These are phyloP conservation scores for Nibea coibor DNA, from an alignment of 2,113 vertebrate genomes.

Conservation along the genomic window DNA sequence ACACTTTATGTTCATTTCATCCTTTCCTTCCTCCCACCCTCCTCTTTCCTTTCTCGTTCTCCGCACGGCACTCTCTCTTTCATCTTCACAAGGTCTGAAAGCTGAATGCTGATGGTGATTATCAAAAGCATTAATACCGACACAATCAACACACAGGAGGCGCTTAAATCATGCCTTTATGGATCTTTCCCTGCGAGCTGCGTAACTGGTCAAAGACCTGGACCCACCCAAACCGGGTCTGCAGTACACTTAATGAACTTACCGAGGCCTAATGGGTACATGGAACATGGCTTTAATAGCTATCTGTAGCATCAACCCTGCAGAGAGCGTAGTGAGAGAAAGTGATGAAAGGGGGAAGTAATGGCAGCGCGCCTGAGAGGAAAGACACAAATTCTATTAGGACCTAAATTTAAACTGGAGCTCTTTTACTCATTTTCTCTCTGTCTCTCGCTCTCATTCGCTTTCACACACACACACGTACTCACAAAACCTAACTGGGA, in stretches of 20 bases:
- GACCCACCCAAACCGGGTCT: conserved; percentile 1
- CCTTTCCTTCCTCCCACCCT: neutral
- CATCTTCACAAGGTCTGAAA: conserved; percentile 42
- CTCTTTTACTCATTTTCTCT: conserved; percentile 54
- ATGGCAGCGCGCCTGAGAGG: conserved; percentile 61
- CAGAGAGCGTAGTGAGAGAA: conserved; percentile 42
- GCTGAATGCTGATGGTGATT: conserved; percentile 59
- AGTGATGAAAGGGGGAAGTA: conserved; percentile 69
- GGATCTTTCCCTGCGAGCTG: conserved; percentile 18
- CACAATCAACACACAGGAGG: conserved; percentile 36
- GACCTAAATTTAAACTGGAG: conserved; percentile 63
- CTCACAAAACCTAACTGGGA: neutral
- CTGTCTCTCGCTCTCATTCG: conserved; percentile 17
- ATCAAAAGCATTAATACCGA: conserved; percentile 52
- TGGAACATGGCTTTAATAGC: conserved; percentile 35
- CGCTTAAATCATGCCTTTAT: conserved; percentile 39
- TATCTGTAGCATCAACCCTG: conserved; percentile 54
- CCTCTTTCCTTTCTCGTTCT: conserved; percentile 19
- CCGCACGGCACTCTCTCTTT: conserved; percentile 11
- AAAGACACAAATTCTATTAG: conserved; percentile 71
- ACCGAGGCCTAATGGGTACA: conserved; percentile 12
- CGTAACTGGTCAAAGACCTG: conserved; percentile 33
- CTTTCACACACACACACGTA: conserved; percentile 11
- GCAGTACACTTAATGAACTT: conserved; percentile 26
- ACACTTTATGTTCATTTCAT: neutral